These are phyloP conservation scores for Corythornis vintsioides DNA, from an alignment of 2,113 vertebrate species.

Conservation along the genomic window DNA sequence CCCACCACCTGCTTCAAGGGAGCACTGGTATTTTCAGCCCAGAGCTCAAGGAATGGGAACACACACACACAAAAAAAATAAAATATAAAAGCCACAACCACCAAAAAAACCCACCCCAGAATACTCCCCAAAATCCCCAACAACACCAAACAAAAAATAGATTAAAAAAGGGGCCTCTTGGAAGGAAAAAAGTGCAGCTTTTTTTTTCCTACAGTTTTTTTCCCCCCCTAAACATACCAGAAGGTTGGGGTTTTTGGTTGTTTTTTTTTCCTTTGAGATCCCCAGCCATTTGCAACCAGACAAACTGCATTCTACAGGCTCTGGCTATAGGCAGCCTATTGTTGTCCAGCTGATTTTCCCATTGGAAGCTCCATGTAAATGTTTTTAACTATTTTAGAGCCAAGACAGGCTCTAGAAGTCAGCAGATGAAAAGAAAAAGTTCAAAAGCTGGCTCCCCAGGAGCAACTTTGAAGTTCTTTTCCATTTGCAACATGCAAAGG, in stretches of 20 bases:
- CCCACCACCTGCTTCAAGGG: conserved; percentile 45
- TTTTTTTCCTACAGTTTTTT: background rate
- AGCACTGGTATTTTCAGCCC: background rate
- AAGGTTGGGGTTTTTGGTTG: background rate
- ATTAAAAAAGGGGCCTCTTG: background rate
- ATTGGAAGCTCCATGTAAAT: background rate
- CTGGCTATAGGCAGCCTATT: conserved; percentile 10
- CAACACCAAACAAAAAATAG: background rate
- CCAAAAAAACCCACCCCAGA: too few species aligned
- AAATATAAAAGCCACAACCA: too few species aligned
- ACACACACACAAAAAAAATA: too few species aligned
- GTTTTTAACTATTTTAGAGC: conserved; percentile 1
- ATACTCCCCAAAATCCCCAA: too few species aligned
- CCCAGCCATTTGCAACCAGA: background rate
- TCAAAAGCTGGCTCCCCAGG: background rate
- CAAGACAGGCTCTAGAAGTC: background rate
- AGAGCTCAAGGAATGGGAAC: background rate
- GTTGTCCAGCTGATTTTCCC: conserved; percentile 60
- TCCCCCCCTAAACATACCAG: background rate
- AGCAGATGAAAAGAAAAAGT: conserved; percentile 30
- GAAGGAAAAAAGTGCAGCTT: accelerated
- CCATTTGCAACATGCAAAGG: background rate
- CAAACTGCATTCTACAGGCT: too few species aligned
- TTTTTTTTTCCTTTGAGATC: background rate
- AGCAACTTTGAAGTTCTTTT: conserved; percentile 38